Evolutionary conservation across 2,113 vertebrate genomes (phyloP), one percentile per base, ranked within the genome.

Genomic region (Marmota monax): DNA sequence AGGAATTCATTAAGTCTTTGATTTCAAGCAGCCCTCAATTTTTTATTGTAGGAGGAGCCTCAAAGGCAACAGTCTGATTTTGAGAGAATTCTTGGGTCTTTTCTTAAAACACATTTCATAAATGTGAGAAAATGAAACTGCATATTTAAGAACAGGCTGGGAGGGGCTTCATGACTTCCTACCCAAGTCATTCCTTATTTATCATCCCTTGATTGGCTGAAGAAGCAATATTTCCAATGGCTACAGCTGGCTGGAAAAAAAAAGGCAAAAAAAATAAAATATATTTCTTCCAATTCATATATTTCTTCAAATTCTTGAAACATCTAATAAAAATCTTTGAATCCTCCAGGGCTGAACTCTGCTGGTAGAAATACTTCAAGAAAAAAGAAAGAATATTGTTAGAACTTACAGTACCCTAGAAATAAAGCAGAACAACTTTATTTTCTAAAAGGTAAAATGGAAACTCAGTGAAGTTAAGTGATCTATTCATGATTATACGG

Each of bases 251-350:
- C 22, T 88, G 42, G 32, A 67, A 48, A 32, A 20, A 51, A 45
- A 53, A 92, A 45, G 16, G n/a, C 14, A 65, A 45, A 34, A 63
- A 92, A 88, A 51, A 51, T 11, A 51, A 13, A 51, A 63, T 37
- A 56, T 14, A 9, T 89, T 82, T 86, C 17, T 96, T 93, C 34
- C 89, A 78, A 90, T 86, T 94, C 51, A 63, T 37, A 56, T 14
- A 9, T 89, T 82, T 86, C 17, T 96, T 93, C 34, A 89, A 78
- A 90, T 86, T 94, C 51, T 16, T 3, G 34, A 58, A 93, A 11
- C 39, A 74, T 94, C 42, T 79, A 27, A 65, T 94, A 29, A 91
- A 95, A 17, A 34, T 56, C 20, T 79, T 85, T 70, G 51, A 53
- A 37, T 86, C 29, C 22, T 42, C 7, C n/a, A 82, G 51, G 56